Conservation (phyloP, 2,888 invertebrate genomes). For the Clunio marinus region DNA sequence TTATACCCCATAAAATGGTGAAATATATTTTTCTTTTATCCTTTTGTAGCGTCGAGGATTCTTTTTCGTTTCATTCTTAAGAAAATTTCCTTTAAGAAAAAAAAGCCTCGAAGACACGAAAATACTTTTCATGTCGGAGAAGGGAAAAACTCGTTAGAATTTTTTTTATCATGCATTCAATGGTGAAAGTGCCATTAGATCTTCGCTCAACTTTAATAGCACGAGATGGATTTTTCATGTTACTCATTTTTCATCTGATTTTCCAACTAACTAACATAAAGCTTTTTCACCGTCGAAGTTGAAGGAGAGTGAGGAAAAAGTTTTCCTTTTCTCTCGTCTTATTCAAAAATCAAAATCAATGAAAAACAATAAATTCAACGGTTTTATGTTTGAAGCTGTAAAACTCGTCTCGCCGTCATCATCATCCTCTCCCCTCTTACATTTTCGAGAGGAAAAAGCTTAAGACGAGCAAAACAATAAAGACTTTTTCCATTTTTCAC, state of each 20-base stretch:
- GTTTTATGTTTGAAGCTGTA: slow-evolving; percentile 32
- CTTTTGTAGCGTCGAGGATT: neutral
- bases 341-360: slow-evolving; percentile 30
- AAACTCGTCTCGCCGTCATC: slow-evolving; percentile 35
- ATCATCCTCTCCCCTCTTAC: neutral
- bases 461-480: slow-evolving; percentile 21
- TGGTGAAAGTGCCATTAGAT: neutral
- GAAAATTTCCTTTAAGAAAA: neutral
- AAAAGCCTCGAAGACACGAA: neutral
- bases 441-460: neutral
- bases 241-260: slow-evolving; percentile 33
- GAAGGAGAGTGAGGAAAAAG: neutral
- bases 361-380: slow-evolving; percentile 35
- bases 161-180: neutral
- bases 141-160: neutral
- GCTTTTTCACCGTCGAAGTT: neutral
- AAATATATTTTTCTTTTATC: slow-evolving; percentile 33
- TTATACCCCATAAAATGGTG: slow-evolving; percentile 45
- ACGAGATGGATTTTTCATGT: slow-evolving; percentile 37
- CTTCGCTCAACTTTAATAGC: neutral
- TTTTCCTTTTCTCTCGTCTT: neutral
- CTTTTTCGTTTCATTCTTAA: neutral
- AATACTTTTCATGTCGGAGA: neutral
- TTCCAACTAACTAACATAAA: neutral
- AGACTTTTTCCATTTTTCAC: slow-evolving; percentile 17